Evolutionary conservation across 2,888 invertebrate genomes (phyloP).

Genomic region (Campoplex capitator): DNA sequence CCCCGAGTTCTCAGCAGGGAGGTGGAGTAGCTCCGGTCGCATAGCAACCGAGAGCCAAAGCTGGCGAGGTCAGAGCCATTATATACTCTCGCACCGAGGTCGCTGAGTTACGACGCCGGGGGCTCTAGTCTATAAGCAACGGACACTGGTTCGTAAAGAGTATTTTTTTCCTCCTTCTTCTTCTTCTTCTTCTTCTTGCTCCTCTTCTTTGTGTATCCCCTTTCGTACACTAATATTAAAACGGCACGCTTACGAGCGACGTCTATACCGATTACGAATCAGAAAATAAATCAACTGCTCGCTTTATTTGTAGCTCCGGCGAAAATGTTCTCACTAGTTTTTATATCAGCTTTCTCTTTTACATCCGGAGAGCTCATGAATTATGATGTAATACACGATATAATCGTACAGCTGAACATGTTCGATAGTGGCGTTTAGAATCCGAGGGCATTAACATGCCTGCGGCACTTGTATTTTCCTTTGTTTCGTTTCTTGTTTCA

Average conservation of each 20-base stretch:
- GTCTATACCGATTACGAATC: neutral
- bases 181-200: neutral
- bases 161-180: neutral
- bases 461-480: neutral
- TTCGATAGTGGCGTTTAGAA: neutral
- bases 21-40: constrained; percentile 63
- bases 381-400: neutral
- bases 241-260: constrained; percentile 7
- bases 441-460: neutral
- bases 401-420: constrained; percentile 4
- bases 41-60: constrained; percentile 71
- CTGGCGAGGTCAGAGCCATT: constrained; percentile 71
- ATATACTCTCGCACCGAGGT: constrained; percentile 62
- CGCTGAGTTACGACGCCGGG: constrained; percentile 59
- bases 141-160: constrained; percentile 46
- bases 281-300: constrained; percentile 10
- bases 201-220: neutral
- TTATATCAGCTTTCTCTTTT: neutral
- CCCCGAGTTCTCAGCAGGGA: constrained; percentile 61
- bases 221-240: neutral
- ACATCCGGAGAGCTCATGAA: neutral
- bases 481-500: neutral
- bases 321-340: neutral
- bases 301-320: neutral
- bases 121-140: constrained; percentile 51